Conservation (phyloP, 2,113 vertebrate genomes). For the Chloropsis cyanopogon region DNA sequence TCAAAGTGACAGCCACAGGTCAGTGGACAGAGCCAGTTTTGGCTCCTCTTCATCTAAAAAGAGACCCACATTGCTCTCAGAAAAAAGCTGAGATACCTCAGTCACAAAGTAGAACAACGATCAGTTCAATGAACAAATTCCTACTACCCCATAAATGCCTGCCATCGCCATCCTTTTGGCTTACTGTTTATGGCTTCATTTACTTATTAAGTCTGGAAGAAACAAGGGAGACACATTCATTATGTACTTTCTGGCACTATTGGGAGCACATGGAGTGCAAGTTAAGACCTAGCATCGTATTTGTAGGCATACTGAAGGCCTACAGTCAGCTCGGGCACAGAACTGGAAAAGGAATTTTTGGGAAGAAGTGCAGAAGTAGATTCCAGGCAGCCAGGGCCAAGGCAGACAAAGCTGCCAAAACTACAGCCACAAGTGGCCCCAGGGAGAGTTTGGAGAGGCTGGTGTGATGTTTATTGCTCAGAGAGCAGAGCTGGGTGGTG, state of each 20-base stretch:
- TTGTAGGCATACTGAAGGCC: conserved; percentile 39
- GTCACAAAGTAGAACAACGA: conserved; percentile 3
- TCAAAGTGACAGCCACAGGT: not conserved
- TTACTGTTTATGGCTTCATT: conserved; percentile 46
- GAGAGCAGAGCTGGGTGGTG: not conserved
- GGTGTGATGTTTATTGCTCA: conserved; percentile 59
- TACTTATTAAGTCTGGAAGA: conserved; percentile 59
- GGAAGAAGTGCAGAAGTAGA: conserved; percentile 12
- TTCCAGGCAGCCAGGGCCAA: conserved; percentile 44
- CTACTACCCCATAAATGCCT: conserved; percentile 51
- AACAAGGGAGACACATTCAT: conserved; percentile 51
- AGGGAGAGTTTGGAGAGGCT: conserved; percentile 26
- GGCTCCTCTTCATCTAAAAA: not conserved
- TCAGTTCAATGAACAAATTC: conserved; percentile 44
- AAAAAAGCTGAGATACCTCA: conserved; percentile 7
- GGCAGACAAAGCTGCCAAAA: conserved; percentile 47
- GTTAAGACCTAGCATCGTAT: conserved; percentile 32
- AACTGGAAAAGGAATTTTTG: conserved; percentile 29
- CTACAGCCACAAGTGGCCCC: not conserved
- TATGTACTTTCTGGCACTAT: conserved; percentile 39
- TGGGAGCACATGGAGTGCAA: conserved; percentile 34
- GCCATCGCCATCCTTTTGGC: conserved; percentile 31
- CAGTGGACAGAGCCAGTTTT: not conserved
- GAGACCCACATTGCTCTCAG: not conserved
- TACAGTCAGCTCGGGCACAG: not conserved